Conservation (phyloP, 30 jellyfish, hydroid and myxozoan genomes). For the Aurelia aurita region DNA sequence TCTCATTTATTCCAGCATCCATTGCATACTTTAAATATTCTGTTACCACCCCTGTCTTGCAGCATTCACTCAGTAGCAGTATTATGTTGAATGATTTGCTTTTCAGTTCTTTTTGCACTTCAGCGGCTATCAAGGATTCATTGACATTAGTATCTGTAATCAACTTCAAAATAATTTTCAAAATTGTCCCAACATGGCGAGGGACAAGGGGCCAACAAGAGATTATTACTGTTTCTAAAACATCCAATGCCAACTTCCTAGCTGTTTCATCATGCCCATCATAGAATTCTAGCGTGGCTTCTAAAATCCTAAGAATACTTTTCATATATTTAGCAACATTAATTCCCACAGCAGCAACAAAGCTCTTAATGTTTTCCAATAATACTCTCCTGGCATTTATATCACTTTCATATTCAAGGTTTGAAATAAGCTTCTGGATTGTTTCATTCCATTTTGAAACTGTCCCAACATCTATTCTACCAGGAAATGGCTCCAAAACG, state of each 20-base stretch:
- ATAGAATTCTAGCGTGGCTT: conserved; percentile 14
- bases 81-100: conserved; percentile 11
- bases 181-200: conserved; percentile 26
- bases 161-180: conserved; percentile 47
- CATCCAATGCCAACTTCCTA: conserved; percentile 42
- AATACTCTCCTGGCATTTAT: conserved; percentile 25
- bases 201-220: conserved; percentile 66
- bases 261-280: conserved; percentile 57
- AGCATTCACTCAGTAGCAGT: conserved; percentile 29
- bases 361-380: conserved; percentile 30
- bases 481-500: conserved; percentile 62
- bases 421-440: conserved; percentile 57
- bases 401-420: conserved; percentile 63
- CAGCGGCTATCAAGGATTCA: conserved; percentile 9
- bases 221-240: neutral
- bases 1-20: conserved; percentile 21
- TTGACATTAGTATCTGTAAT: conserved; percentile 34
- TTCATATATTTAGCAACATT: conserved; percentile 52
- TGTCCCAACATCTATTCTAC: conserved; percentile 9
- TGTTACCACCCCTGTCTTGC: conserved; percentile 49
- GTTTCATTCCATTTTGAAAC: conserved; percentile 70
- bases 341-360: conserved; percentile 46
- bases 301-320: conserved; percentile 4
- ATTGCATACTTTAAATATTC: conserved; percentile 17
- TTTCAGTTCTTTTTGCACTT: neutral